Evolutionary conservation across 2,113 vertebrate genomes (phyloP).

Genomic region (Astur gentilis): DNA sequence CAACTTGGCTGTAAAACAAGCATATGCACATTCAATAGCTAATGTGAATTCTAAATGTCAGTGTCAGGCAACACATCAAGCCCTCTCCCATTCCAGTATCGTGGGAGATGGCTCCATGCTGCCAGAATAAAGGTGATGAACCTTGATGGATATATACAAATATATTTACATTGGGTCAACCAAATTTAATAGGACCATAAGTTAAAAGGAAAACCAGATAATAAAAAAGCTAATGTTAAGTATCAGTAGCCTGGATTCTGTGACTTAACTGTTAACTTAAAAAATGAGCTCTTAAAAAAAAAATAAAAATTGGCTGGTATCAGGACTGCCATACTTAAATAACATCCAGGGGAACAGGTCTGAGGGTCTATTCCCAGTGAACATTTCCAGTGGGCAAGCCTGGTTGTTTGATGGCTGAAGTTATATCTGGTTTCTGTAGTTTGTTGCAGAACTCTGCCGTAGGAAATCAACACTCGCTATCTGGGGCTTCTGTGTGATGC

Average conservation of each 20-base stretch:
- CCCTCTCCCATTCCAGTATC: not conserved
- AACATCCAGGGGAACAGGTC: not conserved
- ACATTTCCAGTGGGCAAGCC: not conserved
- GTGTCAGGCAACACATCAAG: not conserved
- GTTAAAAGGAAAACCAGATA: not conserved
- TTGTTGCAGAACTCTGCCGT: not conserved
- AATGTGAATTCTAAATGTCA: not conserved
- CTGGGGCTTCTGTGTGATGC: no score
- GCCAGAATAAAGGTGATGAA: not conserved
- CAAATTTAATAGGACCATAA: not conserved
- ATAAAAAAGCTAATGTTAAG: not conserved
- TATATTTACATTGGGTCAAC: not conserved
- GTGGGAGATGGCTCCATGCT: not conserved
- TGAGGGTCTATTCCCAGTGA: not conserved
- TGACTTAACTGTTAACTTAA: not conserved
- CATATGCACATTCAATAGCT: not conserved
- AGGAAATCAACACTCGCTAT: fast-evolving
- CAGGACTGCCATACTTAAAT: not conserved
- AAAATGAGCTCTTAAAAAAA: not conserved
- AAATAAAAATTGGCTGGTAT: not conserved
- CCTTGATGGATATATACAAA: not conserved
- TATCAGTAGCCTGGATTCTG: not conserved
- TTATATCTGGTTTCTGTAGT: not conserved
- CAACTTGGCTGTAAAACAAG: not conserved
- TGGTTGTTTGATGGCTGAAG: not conserved